Conservation (phyloP, 1,140 invertebrate genomes). For the Hormaphis cornu region DNA sequence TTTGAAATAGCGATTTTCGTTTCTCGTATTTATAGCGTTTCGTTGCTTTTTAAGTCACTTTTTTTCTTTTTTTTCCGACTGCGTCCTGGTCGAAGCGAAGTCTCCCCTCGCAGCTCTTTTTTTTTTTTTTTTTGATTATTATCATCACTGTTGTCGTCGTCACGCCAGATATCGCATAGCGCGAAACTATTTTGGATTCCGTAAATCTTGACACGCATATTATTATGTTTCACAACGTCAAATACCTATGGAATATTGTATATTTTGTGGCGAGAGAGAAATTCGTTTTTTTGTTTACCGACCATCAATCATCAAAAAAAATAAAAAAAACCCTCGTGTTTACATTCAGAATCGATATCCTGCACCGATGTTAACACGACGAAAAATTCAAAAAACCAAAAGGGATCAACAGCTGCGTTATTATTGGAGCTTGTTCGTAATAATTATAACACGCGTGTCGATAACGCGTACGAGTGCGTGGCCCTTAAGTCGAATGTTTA, state of each 20-base stretch:
- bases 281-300: not conserved
- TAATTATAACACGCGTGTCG: too few species aligned
- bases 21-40: not conserved
- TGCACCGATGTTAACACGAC: not conserved
- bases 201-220: not conserved
- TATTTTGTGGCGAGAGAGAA: too few species aligned
- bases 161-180: too few species aligned
- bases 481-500: too few species aligned
- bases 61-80: not conserved
- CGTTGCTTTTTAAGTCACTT: not conserved
- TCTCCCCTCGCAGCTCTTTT: not conserved
- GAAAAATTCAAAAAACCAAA: not conserved
- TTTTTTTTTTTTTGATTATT: not conserved
- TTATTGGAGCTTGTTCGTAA: too few species aligned
- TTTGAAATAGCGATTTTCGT: not conserved
- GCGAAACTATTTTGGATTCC: not conserved
- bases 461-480: too few species aligned
- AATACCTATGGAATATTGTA: not conserved
- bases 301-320: slow-evolving; percentile 11
- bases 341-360: slow-evolving; percentile 6
- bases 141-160: too few species aligned
- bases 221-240: not conserved
- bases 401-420: too few species aligned
- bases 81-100: too few species aligned
- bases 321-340: not conserved